Evolutionary conservation across 2,797 vertebrate species (phyloP).

Genomic region (Anguilla pacifica): DNA sequence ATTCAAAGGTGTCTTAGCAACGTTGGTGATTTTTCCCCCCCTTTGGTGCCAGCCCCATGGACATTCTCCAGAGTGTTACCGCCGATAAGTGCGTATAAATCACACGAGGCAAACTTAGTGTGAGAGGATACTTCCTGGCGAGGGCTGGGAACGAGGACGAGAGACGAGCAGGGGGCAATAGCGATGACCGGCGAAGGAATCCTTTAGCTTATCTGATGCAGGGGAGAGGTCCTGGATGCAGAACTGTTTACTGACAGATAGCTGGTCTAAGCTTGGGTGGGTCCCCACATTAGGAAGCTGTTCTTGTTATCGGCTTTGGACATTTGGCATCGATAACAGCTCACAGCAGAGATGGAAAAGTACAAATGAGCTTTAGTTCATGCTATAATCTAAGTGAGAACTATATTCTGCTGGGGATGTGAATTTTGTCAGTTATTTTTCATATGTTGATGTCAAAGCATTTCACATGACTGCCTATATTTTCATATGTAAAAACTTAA

Average conservation of each 20-base stretch:
- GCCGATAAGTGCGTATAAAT: constrained; percentile 20
- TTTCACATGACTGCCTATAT: background rate
- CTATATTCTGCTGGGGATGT: no score
- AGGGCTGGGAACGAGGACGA: background rate
- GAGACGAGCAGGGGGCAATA: background rate
- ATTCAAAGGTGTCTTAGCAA: constrained; percentile 35
- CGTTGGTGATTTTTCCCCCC: background rate
- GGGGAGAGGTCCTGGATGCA: background rate
- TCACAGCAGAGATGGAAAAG: background rate
- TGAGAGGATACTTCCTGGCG: constrained; percentile 17
- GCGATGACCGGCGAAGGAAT: background rate
- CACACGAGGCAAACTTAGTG: background rate
- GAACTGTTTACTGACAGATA: background rate
- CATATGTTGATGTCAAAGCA: background rate
- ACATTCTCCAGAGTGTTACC: background rate
- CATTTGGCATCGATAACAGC: background rate
- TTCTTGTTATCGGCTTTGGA: background rate
- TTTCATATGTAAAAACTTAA: background rate
- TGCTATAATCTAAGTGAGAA: background rate
- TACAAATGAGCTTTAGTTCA: background rate
- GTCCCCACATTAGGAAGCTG: background rate
- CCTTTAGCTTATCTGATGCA: background rate
- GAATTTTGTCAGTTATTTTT: background rate
- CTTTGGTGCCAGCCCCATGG: background rate
- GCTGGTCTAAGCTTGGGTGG: background rate